phyloP scores from a whole-genome alignment of 2,113 vertebrate genomes.

The Mustela lutreola region DNA sequence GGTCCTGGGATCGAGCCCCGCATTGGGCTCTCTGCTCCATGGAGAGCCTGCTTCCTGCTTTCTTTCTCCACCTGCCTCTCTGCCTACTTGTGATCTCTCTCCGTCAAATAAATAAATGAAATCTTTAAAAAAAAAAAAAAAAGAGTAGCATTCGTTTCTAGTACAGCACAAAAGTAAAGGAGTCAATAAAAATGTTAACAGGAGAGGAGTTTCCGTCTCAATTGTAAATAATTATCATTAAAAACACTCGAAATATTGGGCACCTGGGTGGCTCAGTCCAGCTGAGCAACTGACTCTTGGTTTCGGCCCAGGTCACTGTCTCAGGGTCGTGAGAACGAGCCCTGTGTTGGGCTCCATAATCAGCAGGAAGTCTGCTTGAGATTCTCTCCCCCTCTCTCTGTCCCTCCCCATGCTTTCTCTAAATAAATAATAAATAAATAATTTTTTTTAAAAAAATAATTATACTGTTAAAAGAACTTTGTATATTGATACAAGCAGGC shows the following conservation, averaged over 20 bases:
- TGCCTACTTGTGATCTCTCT: too few species aligned
- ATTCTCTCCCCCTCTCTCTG: not conserved
- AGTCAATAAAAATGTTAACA: constrained; percentile 8
- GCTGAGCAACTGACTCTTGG: not conserved
- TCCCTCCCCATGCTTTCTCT: not conserved
- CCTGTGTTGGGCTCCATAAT: not conserved
- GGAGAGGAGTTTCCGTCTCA: not conserved
- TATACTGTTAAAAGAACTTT: not conserved
- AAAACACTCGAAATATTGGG: constrained; percentile 3
- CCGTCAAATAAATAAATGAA: too few species aligned
- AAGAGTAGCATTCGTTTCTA: not conserved
- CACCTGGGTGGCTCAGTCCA: not conserved
- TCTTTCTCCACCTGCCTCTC: too few species aligned
- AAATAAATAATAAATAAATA: not conserved
- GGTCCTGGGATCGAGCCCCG: too few species aligned
- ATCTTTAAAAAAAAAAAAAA: too few species aligned
- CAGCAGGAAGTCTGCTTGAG: not conserved
- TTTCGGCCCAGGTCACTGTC: not conserved
- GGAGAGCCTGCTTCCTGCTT: too few species aligned
- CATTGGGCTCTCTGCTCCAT: too few species aligned
- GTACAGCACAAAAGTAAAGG: not conserved
- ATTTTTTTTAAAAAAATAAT: not conserved
- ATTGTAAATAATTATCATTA: constrained; percentile 38
- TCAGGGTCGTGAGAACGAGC: not conserved
- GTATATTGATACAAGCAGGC: not conserved